Base-by-base conservation (phyloP, 2,888 invertebrate genomes). In the Athalia cordata region DNA sequence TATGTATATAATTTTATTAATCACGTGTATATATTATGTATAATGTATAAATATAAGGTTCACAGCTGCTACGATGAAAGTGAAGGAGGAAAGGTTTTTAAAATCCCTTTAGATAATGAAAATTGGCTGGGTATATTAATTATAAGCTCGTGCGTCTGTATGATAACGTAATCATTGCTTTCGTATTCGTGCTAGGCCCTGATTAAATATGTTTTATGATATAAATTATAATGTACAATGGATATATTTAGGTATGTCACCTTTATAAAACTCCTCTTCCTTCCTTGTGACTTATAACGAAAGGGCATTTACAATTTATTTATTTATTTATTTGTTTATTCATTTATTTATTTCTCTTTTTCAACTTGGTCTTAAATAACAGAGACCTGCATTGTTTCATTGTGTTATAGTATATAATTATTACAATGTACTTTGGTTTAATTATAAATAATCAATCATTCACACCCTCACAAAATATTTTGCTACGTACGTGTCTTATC, bases 401-500 rank as follows among this genome's bases (percentile, higher is more conserved):
- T n/a, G 45, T 13, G 1, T 50, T 15, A 8, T 50, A 29, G 1
- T 29, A 29, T 15, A 3, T 49, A 13, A 7, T 49, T 3, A 50
- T 13, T 29, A 52, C 55, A 47, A 68, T 68, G 43, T 68, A 68
- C 4, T 9, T 55, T 52, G 9, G 9, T 68, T 55, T 47, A 67
- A 15, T 68, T 55, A 68, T 64, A 64, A 64, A 9, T 64, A 83
- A 80, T 83, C 83, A 83, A 80, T 83, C 83, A 85, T 82, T 82
- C 81, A 84, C 82, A 84, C 81, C 81, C 81, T 84, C 83, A 83
- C 82, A 85, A 85, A 84, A 85, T 83, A 83, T 85, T 81, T 81
- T 82, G 81, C 81, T 79, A 83, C 81, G 57, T 79, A 83, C 81
- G 57, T 83, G 75, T 79, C 82, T 82, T 80, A 82, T 13, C 5